Conservation (phyloP, 2,888 invertebrate species). For the Sinhomidia bicolor region DNA sequence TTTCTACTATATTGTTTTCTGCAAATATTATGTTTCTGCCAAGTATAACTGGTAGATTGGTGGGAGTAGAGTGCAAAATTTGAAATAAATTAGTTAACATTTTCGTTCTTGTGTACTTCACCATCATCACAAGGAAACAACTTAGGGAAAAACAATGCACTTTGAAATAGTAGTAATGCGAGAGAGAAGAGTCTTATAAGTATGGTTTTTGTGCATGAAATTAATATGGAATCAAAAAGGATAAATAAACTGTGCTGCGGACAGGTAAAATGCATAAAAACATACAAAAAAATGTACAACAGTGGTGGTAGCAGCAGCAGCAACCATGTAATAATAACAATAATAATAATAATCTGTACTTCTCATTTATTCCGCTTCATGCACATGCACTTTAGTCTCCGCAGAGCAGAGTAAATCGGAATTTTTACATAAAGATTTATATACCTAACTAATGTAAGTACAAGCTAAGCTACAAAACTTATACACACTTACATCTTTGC, state of each 20-base stretch:
- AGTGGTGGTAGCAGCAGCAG: background rate
- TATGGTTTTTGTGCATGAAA: too few relatives aligned
- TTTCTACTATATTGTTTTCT: too few relatives aligned
- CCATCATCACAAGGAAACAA: background rate
- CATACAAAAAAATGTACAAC: background rate
- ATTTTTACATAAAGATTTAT: background rate
- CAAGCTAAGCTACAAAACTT: background rate
- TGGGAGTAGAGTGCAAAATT: background rate
- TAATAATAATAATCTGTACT: background rate
- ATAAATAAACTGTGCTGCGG: too few relatives aligned
- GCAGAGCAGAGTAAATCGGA: background rate
- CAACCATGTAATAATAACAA: background rate
- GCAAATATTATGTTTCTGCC: background rate
- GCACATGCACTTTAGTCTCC: conserved; percentile 9
- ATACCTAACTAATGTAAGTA: background rate
- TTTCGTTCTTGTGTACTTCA: background rate
- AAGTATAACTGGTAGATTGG: background rate
- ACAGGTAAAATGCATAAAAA: background rate
- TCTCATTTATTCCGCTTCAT: conserved; percentile 36
- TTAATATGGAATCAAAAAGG: too few relatives aligned
- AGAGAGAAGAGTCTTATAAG: too few relatives aligned
- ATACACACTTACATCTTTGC: background rate
- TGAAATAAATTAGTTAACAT: background rate
- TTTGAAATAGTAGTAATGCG: too few relatives aligned
- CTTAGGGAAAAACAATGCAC: too few relatives aligned